Conservation (phyloP, 2,797 vertebrate species). For the Pipistrellus pipistrellus region DNA sequence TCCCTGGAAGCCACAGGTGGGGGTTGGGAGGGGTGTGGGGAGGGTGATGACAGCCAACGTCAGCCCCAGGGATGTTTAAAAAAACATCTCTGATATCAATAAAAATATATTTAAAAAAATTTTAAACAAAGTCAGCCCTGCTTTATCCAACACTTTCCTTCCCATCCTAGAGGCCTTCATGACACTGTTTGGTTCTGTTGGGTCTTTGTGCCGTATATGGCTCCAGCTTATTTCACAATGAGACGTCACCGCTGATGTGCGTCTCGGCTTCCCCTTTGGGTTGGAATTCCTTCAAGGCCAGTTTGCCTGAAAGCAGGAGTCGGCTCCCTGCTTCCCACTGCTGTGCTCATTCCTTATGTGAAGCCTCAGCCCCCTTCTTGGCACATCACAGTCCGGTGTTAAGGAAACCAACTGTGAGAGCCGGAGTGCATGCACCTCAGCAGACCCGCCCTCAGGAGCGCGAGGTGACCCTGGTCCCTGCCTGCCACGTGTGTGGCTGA, state of each 20-base stretch:
- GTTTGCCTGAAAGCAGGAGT: slow-evolving; percentile 5
- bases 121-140: not conserved
- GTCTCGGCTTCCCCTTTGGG: slow-evolving; percentile 1
- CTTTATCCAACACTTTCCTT: not conserved
- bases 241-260: not conserved
- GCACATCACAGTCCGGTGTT: not conserved
- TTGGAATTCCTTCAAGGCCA: slow-evolving; percentile 3
- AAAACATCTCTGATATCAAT: too few relatives aligned
- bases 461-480: not conserved
- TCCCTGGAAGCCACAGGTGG: not conserved
- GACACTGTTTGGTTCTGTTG: not conserved
- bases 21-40: rapidly evolving
- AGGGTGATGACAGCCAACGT: not conserved
- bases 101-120: too few relatives aligned
- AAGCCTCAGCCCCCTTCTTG: not conserved
- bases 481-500: not conserved
- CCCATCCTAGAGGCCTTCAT: not conserved
- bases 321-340: not conserved
- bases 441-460: not conserved
- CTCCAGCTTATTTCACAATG: slow-evolving; percentile 48
- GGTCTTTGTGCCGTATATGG: not conserved
- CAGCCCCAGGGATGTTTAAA: not conserved
- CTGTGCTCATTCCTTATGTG: not conserved
- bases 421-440: not conserved
- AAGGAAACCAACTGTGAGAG: not conserved